Base-by-base conservation (phyloP, 2,113 vertebrate species). In the Pampusana beccarii region DNA sequence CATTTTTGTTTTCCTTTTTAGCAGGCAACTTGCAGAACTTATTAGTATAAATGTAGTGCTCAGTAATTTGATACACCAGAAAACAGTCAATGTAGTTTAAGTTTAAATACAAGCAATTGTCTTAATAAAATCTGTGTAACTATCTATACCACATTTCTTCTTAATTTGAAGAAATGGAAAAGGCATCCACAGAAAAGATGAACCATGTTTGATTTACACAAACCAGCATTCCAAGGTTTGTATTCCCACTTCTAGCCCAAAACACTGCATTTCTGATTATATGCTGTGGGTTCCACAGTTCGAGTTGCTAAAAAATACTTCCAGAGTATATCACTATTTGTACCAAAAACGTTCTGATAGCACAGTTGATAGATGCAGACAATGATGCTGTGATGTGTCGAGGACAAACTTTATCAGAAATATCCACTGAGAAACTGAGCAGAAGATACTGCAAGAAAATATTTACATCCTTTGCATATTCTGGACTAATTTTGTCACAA, bases 131-230 rank as follows among this genome's bases (percentile, higher is more conserved):
- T 38, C 34, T 51, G 9, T 29, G 0, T 33, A 77, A 64, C 2
- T 51, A 54, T 50, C 34, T 51, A 26, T 28, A 46, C 2, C 24
- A 9, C 9, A 3, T 88, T 95, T 83, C 46, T 38, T 85, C 17
- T 29, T 83, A 34, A 29, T 57, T 10, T 48, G 61, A 60, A 87
- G 34, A 78, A 87, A 16, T 24, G 5, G 20, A 73, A 28, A 12
- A 54, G 28, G 4, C 4, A 25, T 24, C 10, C 29, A 75, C 28
- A 61, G 33, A 82, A 1, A 3, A 87, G 36, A 71, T 33, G 7
- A 91, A 46, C 3, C 33, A n/a, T 0, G 0, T 60, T 11, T 84
- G 9, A 53, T 67, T 66, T 58, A 42, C 33, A n/a, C 20, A 62
- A 91, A 67, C 17, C 13, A 65, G 5, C 11, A 21, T 48, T 61